phyloP scores from a whole-genome alignment of 2,888 invertebrate genomes.

The Cosmorhoe ocellata region DNA sequence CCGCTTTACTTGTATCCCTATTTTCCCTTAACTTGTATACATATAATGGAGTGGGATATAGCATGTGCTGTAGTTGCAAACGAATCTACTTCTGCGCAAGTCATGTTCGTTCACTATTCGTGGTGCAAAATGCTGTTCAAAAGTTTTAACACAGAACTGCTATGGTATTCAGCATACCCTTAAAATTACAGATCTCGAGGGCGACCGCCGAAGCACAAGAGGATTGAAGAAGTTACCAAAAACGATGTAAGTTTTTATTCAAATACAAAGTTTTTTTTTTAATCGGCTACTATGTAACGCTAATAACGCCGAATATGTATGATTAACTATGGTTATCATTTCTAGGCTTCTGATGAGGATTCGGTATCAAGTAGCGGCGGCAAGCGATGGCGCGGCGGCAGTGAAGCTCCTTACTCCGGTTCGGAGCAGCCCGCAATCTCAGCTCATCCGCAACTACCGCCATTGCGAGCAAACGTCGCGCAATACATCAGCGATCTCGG shows the following conservation, averaged over 20 bases:
- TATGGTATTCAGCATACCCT: too few species aligned
- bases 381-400: slow-evolving; percentile 76
- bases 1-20: too few species aligned
- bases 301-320: not conserved
- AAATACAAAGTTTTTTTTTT: too few species aligned
- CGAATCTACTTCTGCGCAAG: too few species aligned
- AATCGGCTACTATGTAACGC: too few species aligned
- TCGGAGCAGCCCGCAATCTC: slow-evolving; percentile 78
- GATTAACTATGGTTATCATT: not conserved
- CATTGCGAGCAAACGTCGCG: slow-evolving; percentile 31
- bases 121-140: too few species aligned
- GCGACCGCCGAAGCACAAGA: slow-evolving; percentile 73
- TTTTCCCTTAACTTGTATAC: too few species aligned
- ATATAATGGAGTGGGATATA: too few species aligned
- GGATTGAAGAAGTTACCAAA: slow-evolving; percentile 66
- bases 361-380: slow-evolving; percentile 60
- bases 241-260: slow-evolving; percentile 54
- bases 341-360: slow-evolving; percentile 69
- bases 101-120: too few species aligned
- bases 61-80: too few species aligned
- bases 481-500: slow-evolving; percentile 53
- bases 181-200: slow-evolving; percentile 52
- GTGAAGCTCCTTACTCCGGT: slow-evolving; percentile 65
- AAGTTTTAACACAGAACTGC: too few species aligned
- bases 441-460: slow-evolving; percentile 82